Evolutionary conservation across 2,113 vertebrate genomes (phyloP).

Genomic region (Muscicapa adusta): DNA sequence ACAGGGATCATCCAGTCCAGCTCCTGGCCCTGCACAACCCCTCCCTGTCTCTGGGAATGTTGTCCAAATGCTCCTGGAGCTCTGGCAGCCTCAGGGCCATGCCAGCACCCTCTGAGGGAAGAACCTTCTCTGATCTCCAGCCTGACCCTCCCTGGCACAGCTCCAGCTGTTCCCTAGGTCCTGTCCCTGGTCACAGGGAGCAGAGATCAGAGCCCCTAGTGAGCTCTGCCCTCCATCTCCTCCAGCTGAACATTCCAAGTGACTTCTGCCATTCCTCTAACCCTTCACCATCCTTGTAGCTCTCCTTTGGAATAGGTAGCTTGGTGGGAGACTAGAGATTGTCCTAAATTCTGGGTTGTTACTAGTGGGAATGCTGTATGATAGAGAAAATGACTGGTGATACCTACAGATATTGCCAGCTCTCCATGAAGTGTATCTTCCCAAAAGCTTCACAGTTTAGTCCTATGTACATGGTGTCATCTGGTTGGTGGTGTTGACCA

Average conservation of each 20-base stretch:
- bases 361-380: not conserved
- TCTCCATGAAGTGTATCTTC: not conserved
- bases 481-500: not conserved
- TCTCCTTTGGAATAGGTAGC: not conserved
- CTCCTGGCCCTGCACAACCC: not conserved
- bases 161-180: accelerated
- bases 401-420: not conserved
- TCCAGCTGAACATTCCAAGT: not conserved
- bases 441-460: not conserved
- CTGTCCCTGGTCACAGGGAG: not conserved
- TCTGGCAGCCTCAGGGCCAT: not conserved
- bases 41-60: accelerated
- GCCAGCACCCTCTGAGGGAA: not conserved
- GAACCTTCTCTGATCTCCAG: not conserved
- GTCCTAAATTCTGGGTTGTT: not conserved
- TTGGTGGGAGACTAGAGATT: not conserved
- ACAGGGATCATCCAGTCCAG: too few species aligned
- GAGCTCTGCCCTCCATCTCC: not conserved
- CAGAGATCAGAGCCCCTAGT: accelerated
- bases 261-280: not conserved
- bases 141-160: not conserved
- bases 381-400: not conserved
- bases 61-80: not conserved
- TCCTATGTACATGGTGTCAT: accelerated
- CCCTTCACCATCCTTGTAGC: not conserved